Base-by-base conservation (phyloP, 2,113 vertebrate species). In the Nipponia nippon region DNA sequence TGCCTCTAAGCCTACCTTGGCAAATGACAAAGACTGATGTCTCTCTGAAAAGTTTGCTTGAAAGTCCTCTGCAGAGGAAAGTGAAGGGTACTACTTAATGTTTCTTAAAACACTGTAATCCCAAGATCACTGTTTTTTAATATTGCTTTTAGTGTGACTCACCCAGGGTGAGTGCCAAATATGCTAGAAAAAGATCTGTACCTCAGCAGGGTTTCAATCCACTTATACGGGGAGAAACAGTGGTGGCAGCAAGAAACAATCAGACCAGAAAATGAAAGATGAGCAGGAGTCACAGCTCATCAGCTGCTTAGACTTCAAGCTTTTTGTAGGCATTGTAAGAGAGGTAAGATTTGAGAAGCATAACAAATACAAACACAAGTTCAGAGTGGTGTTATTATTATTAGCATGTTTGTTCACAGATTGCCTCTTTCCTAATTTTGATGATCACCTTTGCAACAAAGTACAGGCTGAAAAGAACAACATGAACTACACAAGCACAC, bases 181-280 rank as follows among this genome's bases (percentile, higher is more conserved):
- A 30, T 0, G 8, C 34, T 16, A 32, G 75, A 55, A 65, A 61
- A 65, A 36, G 18, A 65, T 55, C 47, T 65, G 65, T 30, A n/a
- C 29, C 92, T 90, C 90, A 90, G 92, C 82, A 95, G 79, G 62
- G 32, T 93, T 69, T 72, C 85, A 88, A 10, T 47, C 30, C 44
- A 36, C 40, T 80, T 22, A 36, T 3, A 18, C 44, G 53, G 22
- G 42, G 17, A 42, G 16, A 32, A 92, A 52, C 42, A 61, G 50
- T 11, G 40, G 27, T 67, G 71, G 62, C 83, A 88, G 80, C 71
- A 83, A 82, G 71, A 70, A 97, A 77, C 55, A 80, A 92, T 47
- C 79, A 83, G 79, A 92, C 49, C 89, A 95, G 95, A 92, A 95
- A 93, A 92, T 83, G 63, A 83, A 77, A 90, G 83, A 88, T 70